These are phyloP conservation scores for Chanos chanos DNA, from an alignment of 2,797 vertebrate species.

Conservation along the genomic window DNA sequence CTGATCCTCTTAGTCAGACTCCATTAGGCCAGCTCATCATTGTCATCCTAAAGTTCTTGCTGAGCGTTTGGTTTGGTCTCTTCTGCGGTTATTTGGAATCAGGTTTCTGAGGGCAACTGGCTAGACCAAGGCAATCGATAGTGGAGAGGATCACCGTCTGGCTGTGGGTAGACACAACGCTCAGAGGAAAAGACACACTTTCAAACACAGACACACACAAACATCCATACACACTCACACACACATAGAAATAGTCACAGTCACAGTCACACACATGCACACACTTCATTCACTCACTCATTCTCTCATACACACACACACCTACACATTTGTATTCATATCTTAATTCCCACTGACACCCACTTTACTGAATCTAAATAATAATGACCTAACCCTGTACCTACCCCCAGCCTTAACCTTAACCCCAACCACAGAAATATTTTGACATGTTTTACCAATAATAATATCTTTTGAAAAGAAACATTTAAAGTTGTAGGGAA, in stretches of 20 bases:
- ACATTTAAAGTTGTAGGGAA: too few relatives aligned
- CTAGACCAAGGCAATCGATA: slow-evolving; percentile 34
- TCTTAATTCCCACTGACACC: neutral
- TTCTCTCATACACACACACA: too few relatives aligned
- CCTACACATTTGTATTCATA: neutral
- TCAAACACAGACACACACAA: too few relatives aligned
- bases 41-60: slow-evolving; percentile 8
- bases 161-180: slow-evolving; percentile 6
- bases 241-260: neutral
- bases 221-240: neutral
- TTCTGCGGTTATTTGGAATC: slow-evolving; percentile 28
- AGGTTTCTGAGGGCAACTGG: slow-evolving; percentile 33
- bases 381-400: too few relatives aligned
- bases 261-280: too few relatives aligned
- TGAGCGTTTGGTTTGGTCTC: slow-evolving; percentile 1
- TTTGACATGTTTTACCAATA: too few relatives aligned
- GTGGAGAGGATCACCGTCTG: slow-evolving; percentile 9
- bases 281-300: neutral
- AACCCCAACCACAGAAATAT: too few relatives aligned
- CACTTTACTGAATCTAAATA: too few relatives aligned
- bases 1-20: slow-evolving; percentile 22
- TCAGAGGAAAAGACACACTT: slow-evolving; percentile 1
- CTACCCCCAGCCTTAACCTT: too few relatives aligned
- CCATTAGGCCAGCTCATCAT: slow-evolving; percentile 12
- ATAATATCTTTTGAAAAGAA: too few relatives aligned